phyloP scores from a whole-genome alignment of 1,140 invertebrate species.

The Nasonia longicornis region DNA sequence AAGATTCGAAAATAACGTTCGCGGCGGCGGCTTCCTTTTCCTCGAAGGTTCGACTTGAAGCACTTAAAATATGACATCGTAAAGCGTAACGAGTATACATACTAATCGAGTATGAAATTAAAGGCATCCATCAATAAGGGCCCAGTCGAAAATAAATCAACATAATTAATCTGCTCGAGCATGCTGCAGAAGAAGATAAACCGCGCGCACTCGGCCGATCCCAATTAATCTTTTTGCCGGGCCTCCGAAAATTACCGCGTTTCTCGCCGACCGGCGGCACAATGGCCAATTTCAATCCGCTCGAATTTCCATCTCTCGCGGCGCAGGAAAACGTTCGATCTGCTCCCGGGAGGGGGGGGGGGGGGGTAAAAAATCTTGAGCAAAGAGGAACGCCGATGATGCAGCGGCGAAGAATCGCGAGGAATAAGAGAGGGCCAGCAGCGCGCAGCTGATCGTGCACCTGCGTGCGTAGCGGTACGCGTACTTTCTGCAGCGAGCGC shows the following conservation, averaged over 20 bases:
- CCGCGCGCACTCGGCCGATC: not conserved
- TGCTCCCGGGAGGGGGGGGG: no score
- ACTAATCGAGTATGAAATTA: slow-evolving; percentile 43
- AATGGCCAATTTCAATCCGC: slow-evolving; percentile 1
- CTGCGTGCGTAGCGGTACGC: slow-evolving; percentile 36
- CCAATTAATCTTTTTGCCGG: slow-evolving; percentile 29
- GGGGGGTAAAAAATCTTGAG: not conserved
- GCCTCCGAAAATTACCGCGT: slow-evolving; percentile 8
- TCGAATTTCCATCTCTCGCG: slow-evolving; percentile 30
- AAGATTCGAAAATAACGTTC: no score
- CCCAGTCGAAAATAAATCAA: slow-evolving; percentile 40
- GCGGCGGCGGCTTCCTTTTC: no score
- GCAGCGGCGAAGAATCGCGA: not conserved
- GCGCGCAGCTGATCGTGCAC: slow-evolving; percentile 38
- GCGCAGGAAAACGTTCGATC: slow-evolving; percentile 9
- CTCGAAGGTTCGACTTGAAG: not conserved
- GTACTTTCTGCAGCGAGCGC: not conserved
- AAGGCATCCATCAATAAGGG: slow-evolving; percentile 35
- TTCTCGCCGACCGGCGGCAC: not conserved
- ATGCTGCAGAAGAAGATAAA: slow-evolving; percentile 16
- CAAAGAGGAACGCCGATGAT: not conserved
- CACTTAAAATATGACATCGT: slow-evolving; percentile 23
- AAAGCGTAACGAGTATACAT: slow-evolving; percentile 26
- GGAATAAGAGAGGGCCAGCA: not conserved
- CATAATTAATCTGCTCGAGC: slow-evolving; percentile 28